A percentile compares a stretch with the other conserved stretches of the same genome.
phyloP scores from a whole-genome alignment of 2,888 invertebrate genomes.

The Cosmia pyralina region DNA sequence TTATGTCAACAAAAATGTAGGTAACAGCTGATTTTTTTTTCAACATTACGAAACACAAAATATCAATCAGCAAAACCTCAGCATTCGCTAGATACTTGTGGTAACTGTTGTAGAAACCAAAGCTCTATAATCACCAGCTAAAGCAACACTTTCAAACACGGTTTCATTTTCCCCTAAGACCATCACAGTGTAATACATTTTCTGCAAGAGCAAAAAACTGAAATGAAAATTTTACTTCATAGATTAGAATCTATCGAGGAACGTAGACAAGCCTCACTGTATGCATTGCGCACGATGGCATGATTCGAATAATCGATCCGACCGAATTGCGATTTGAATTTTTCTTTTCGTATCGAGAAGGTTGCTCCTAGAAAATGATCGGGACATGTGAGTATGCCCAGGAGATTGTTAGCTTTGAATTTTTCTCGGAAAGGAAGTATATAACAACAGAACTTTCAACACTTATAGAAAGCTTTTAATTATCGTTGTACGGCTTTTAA shows the following conservation, averaged over 20 bases:
- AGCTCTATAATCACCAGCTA: not conserved
- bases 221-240: constrained; percentile 44
- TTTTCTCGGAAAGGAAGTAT: not conserved
- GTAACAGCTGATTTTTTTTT: no score
- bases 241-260: constrained; percentile 26
- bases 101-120: not conserved
- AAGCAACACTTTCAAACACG: not conserved
- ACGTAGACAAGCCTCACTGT: not conserved
- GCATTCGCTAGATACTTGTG: no score
- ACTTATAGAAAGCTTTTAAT: no score
- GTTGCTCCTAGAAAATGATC: not conserved
- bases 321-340: constrained; percentile 19
- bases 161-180: not conserved
- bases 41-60: no score
- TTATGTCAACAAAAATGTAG: no score
- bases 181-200: constrained; percentile 6
- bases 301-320: constrained; percentile 39
- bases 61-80: not conserved
- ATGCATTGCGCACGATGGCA: not conserved
- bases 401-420: not conserved
- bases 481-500: no score
- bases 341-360: constrained; percentile 7
- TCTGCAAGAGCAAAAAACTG: not conserved
- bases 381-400: no score
- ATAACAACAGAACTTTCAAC: no score